These are phyloP conservation scores for Eurois occulta DNA, from an alignment of 2,888 invertebrate genomes.

Conservation along the genomic window DNA sequence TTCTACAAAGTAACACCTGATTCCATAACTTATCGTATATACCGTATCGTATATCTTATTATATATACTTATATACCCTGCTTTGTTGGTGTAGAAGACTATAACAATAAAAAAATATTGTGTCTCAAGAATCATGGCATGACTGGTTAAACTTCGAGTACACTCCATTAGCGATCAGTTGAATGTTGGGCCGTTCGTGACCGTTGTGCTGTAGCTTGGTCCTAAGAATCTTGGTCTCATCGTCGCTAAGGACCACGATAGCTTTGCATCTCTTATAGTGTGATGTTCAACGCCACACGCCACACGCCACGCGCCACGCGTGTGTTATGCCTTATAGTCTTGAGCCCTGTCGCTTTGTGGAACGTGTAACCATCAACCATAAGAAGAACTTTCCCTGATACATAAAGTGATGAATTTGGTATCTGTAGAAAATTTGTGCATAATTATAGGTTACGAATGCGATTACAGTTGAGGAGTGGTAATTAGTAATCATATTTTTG, in stretches of 20 bases:
- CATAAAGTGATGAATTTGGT: slow-evolving; percentile 43
- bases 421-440: slow-evolving; percentile 33
- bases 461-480: background rate
- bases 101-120: background rate
- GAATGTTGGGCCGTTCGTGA: slow-evolving; percentile 54
- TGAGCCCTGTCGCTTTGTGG: slow-evolving; percentile 39
- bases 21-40: background rate
- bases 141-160: slow-evolving; percentile 13
- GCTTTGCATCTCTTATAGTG: slow-evolving; percentile 52
- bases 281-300: slow-evolving; percentile 63
- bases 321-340: slow-evolving; percentile 38
- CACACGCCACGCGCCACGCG: too few species aligned
- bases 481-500: background rate
- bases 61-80: too few species aligned
- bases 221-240: slow-evolving; percentile 34
- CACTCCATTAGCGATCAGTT: slow-evolving; percentile 16
- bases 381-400: slow-evolving; percentile 50
- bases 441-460: background rate
- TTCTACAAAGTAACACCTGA: background rate
- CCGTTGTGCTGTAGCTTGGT: slow-evolving; percentile 52
- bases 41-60: too few species aligned
- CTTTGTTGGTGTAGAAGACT: background rate
- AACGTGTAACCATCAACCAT: slow-evolving; percentile 58
- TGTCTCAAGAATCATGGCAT: background rate
- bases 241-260: slow-evolving; percentile 46